Percentiles rank a stretch among this genome's conserved stretches.
Conservation (phyloP, 2,797 vertebrate genomes). For the Sandelia bainsii region DNA sequence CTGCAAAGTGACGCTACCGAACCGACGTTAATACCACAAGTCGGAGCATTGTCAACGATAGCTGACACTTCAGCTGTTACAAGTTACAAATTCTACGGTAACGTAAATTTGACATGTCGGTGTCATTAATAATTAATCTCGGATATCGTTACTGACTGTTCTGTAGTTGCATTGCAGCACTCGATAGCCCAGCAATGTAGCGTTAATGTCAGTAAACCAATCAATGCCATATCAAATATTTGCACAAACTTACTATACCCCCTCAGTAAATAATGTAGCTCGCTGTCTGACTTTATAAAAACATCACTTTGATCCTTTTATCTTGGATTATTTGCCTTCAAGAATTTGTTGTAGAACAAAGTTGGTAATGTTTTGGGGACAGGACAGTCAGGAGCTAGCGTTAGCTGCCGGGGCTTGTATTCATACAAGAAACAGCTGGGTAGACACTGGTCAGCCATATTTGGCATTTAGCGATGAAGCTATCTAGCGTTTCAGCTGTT, state of each 20-base stretch:
- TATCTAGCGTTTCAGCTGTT: slow-evolving; percentile 16
- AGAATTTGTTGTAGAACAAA: not conserved
- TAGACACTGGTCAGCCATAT: slow-evolving; percentile 69
- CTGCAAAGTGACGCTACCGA: slow-evolving; percentile 33
- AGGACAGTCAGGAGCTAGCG: slow-evolving; percentile 35
- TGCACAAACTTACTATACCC: not conserved
- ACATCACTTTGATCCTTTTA: not conserved
- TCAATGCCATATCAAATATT: not conserved
- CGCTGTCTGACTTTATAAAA: not conserved
- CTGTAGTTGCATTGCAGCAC: slow-evolving; percentile 29
- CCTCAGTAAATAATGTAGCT: not conserved
- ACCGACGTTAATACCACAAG: not conserved
- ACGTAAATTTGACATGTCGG: fast-evolving
- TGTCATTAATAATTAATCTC: not conserved
- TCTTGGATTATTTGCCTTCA: not conserved
- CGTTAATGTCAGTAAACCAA: not conserved
- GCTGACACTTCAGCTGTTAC: not conserved
- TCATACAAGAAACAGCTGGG: slow-evolving; percentile 62
- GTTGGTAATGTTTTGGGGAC: slow-evolving; percentile 34
- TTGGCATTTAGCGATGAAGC: slow-evolving; percentile 42
- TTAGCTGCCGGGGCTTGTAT: slow-evolving; percentile 52
- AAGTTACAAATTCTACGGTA: not conserved
- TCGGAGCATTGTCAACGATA: not conserved
- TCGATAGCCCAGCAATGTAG: slow-evolving; percentile 9
- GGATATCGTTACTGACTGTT: not conserved